phyloP scores from a whole-genome alignment of 2,797 vertebrate genomes.

The Hydrocynus forskahlii region DNA sequence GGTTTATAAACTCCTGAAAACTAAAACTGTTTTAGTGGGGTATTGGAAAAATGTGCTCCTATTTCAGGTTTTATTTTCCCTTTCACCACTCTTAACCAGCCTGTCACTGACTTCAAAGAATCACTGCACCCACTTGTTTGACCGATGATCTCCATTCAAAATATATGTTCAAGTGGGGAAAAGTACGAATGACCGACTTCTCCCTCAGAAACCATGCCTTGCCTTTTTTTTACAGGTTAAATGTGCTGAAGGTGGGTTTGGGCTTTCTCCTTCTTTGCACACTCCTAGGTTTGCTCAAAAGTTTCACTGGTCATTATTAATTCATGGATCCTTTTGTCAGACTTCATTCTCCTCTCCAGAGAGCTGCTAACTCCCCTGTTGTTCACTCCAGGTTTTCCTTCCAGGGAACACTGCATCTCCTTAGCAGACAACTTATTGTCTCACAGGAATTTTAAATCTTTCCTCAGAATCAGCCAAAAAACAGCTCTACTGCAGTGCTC shows the following conservation, averaged over 20 bases:
- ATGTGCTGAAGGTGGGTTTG: not conserved
- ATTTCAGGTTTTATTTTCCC: not conserved
- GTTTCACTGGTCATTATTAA: conserved; percentile 42
- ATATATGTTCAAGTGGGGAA: not conserved
- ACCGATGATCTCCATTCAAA: not conserved
- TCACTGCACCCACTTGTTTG: not conserved
- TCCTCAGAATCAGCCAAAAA: not conserved
- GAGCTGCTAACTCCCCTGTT: conserved; percentile 7
- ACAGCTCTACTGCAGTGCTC: not conserved
- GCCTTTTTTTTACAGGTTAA: conserved; percentile 1
- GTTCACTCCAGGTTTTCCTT: conserved; percentile 5
- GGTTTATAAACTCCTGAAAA: conserved; percentile 52
- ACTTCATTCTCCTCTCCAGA: conserved; percentile 7
- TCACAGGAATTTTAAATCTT: conserved; percentile 7
- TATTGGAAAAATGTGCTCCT: not conserved
- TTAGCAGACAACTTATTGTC: not conserved
- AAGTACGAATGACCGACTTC: not conserved
- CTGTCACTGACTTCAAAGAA: conserved; percentile 18
- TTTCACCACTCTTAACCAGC: not conserved
- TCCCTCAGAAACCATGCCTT: not conserved
- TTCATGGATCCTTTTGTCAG: conserved; percentile 20
- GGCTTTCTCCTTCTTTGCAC: not conserved
- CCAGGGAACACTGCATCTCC: not conserved
- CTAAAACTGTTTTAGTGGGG: conserved; percentile 24
- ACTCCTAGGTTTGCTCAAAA: conserved; percentile 3